Evolutionary conservation across 1,140 invertebrate genomes (phyloP).

Genomic region (Trachelipus rathkii): DNA sequence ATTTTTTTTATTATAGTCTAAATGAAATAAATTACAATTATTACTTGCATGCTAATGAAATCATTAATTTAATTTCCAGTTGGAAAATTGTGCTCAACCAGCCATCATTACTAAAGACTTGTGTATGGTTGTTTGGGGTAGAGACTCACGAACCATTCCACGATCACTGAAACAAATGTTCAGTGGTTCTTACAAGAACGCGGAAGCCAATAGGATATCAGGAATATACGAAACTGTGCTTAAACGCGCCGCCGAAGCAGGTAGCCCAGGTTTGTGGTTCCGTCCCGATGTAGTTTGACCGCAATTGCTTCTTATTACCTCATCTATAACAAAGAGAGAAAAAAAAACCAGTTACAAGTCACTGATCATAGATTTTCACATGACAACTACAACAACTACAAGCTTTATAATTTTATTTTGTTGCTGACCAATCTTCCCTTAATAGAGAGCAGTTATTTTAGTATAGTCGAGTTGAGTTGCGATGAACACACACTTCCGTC

Average conservation of each 20-base stretch:
- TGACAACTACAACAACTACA: too few relatives aligned
- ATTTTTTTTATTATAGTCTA: too few relatives aligned
- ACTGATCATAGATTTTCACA: too few relatives aligned
- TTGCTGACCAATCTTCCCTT: too few relatives aligned
- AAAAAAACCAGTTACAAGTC: too few relatives aligned
- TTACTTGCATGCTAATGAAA: too few relatives aligned
- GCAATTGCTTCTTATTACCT: not conserved
- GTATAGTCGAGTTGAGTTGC: too few relatives aligned
- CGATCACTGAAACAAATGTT: slow-evolving; percentile 87
- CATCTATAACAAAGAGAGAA: too few relatives aligned
- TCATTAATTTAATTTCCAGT: slow-evolving; percentile 58
- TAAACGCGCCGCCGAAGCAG: slow-evolving; percentile 81
- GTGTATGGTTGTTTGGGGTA: slow-evolving; percentile 90
- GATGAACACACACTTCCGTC: too few relatives aligned
- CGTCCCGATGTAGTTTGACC: slow-evolving; percentile 37
- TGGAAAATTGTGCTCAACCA: slow-evolving; percentile 94
- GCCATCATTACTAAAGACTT: slow-evolving; percentile 98
- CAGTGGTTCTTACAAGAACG: slow-evolving; percentile 75
- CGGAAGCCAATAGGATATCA: slow-evolving; percentile 86
- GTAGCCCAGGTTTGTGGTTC: slow-evolving; percentile 60
- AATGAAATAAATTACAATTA: too few relatives aligned
- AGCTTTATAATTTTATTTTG: too few relatives aligned
- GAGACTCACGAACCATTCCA: slow-evolving; percentile 86
- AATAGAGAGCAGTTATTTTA: too few relatives aligned
- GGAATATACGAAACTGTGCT: slow-evolving; percentile 95